Evolutionary conservation across 2,888 invertebrate species (phyloP).

Genomic region (Caenorhabditis uteleia): DNA sequence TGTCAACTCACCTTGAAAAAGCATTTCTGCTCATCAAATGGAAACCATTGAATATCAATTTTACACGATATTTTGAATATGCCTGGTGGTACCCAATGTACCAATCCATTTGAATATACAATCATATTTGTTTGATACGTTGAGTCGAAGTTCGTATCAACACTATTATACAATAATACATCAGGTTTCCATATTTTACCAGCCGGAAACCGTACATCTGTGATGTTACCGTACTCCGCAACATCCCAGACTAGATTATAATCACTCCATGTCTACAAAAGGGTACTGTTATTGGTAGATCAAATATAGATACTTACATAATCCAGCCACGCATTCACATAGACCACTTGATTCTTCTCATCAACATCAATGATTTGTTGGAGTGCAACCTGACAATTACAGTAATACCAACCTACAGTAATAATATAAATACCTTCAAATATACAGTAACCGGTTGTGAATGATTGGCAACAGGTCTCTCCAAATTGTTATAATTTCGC

Average conservation of each 20-base stretch:
- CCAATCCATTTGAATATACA: slow-evolving; percentile 90
- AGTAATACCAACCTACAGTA: background rate
- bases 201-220: slow-evolving; percentile 66
- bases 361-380: slow-evolving; percentile 69
- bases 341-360: slow-evolving; percentile 68
- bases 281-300: background rate
- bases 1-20: slow-evolving; percentile 66
- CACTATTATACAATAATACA: slow-evolving; percentile 69
- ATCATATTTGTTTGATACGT: slow-evolving; percentile 73
- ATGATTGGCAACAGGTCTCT: slow-evolving; percentile 66
- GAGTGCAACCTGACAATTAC: slow-evolving; percentile 58
- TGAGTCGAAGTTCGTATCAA: slow-evolving; percentile 73
- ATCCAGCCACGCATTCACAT: slow-evolving; percentile 65
- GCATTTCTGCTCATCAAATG: slow-evolving; percentile 77
- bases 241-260: slow-evolving; percentile 67
- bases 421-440: slow-evolving; percentile 43
- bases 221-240: slow-evolving; percentile 67
- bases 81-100: slow-evolving; percentile 90
- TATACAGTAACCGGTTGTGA: slow-evolving; percentile 62
- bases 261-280: slow-evolving; percentile 64
- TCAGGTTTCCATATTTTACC: slow-evolving; percentile 69
- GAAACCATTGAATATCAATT: slow-evolving; percentile 64
- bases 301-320: slow-evolving; percentile 46
- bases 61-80: slow-evolving; percentile 77
- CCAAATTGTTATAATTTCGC: slow-evolving; percentile 65